These are phyloP conservation scores for Apamea crenata DNA, from an alignment of 2,888 invertebrate genomes.

Conservation along the genomic window DNA sequence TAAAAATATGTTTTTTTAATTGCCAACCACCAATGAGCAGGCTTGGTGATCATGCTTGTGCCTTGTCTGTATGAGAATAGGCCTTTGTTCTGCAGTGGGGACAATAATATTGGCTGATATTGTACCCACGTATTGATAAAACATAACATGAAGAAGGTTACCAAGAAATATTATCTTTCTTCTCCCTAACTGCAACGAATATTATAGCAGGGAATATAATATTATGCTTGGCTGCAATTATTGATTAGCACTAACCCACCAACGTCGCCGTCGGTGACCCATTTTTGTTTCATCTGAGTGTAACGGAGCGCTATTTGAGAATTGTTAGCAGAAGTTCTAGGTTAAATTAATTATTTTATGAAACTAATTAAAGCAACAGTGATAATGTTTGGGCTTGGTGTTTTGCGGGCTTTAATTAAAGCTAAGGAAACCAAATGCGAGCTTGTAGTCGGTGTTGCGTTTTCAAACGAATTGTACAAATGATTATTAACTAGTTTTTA, in stretches of 20 bases:
- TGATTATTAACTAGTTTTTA: not conserved
- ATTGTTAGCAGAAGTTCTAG: not conserved
- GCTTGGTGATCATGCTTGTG: not conserved
- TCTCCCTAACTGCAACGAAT: not conserved
- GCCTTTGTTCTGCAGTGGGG: constrained; percentile 27
- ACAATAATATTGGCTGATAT: not conserved
- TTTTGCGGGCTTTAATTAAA: not conserved
- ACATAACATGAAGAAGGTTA: constrained; percentile 2
- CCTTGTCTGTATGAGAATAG: not conserved
- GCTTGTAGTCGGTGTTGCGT: not conserved
- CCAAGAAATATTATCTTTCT: not conserved
- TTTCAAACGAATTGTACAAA: not conserved
- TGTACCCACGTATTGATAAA: constrained; percentile 13
- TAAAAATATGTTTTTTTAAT: not conserved
- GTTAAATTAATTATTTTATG: not conserved
- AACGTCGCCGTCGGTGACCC: not conserved
- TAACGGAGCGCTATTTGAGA: not conserved
- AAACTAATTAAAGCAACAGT: not conserved
- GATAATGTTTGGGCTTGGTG: not conserved
- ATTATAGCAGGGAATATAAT: not conserved
- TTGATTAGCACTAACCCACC: constrained; percentile 10
- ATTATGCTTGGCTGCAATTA: not conserved
- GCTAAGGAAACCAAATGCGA: not conserved
- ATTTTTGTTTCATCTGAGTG: constrained; percentile 18
- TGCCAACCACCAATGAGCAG: not conserved